Evolutionary conservation across 2,797 vertebrate genomes (phyloP).

Genomic region (Microtus obscurus): DNA sequence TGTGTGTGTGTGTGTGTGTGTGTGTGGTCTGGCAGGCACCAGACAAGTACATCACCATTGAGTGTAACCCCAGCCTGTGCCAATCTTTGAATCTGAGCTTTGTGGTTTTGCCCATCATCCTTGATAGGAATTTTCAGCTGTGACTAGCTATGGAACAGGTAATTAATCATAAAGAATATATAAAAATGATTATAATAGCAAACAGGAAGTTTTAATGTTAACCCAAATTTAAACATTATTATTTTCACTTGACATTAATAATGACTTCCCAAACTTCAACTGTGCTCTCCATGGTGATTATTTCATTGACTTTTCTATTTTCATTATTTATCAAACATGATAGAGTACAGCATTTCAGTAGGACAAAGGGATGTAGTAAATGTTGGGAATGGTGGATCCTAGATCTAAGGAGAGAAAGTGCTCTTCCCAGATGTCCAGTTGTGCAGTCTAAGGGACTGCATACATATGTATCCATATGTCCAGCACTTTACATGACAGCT

Average conservation of each 20-base stretch:
- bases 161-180: slow-evolving; percentile 20
- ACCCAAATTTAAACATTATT: slow-evolving; percentile 5
- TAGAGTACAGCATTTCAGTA: not conserved
- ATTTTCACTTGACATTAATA: not conserved
- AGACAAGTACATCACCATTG: not conserved
- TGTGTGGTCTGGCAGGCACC: not conserved
- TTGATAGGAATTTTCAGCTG: not conserved
- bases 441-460: not conserved
- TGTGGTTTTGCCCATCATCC: not conserved
- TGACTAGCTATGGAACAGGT: not conserved
- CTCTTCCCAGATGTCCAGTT: not conserved
- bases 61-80: not conserved
- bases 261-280: not conserved
- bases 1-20: not conserved
- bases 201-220: not conserved
- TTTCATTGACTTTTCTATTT: slow-evolving; percentile 38
- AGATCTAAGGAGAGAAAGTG: not conserved
- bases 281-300: not conserved
- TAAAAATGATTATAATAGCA: slow-evolving; percentile 1
- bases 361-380: not conserved
- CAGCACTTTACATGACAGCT: not conserved
- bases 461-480: not conserved
- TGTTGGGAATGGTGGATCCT: not conserved
- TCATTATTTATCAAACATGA: not conserved
- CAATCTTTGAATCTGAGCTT: not conserved